These are phyloP conservation scores for Rhopalosiphum nymphaeae DNA, from an alignment of 2,888 invertebrate species.

Conservation along the genomic window DNA sequence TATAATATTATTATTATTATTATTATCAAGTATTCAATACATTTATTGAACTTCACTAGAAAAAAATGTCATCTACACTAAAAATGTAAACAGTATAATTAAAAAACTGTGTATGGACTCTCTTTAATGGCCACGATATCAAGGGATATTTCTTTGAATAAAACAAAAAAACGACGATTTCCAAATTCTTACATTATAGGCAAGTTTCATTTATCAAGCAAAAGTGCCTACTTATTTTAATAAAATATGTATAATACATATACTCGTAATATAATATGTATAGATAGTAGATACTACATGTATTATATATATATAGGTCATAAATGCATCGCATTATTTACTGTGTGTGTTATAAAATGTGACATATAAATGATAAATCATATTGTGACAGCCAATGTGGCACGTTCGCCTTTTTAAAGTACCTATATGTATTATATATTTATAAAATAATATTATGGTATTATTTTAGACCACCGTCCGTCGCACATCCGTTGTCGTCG, in stretches of 20 bases:
- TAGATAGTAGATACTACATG: neutral
- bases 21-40: neutral
- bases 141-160: neutral
- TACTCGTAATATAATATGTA: neutral
- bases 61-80: neutral
- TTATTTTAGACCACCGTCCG: neutral
- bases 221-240: neutral
- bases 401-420: neutral
- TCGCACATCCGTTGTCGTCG: neutral
- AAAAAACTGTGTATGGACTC: neutral
- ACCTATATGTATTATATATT: neutral
- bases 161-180: neutral
- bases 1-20: neutral
- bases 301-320: neutral
- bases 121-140: neutral
- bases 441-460: neutral
- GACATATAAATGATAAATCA: neutral
- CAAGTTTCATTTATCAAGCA: neutral
- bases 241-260: neutral
- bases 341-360: neutral
- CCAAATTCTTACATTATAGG: neutral
- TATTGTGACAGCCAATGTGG: neutral
- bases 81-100: neutral
- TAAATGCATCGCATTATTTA: neutral
- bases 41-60: neutral